Conservation (phyloP, 2,797 vertebrate species). For the Chaetodon trifasciatus region DNA sequence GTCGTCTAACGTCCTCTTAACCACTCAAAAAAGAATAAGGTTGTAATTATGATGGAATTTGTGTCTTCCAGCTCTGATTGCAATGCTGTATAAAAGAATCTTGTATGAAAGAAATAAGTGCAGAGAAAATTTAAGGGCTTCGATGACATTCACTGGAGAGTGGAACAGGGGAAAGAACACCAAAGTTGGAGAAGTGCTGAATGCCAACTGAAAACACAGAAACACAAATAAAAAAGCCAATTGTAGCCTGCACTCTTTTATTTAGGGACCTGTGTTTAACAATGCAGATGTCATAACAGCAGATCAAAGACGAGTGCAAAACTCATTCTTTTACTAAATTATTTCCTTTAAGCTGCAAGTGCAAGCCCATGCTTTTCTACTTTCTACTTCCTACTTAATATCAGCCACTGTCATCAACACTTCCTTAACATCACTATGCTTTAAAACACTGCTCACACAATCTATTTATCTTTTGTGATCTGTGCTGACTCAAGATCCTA, state of each 20-base stretch:
- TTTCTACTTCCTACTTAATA: not conserved
- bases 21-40: not conserved
- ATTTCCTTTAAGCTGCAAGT: not conserved
- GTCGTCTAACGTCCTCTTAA: not conserved
- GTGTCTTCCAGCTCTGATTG: conserved; percentile 19
- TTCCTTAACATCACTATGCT: not conserved
- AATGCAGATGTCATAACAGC: not conserved
- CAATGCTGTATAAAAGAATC: not conserved
- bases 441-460: not conserved
- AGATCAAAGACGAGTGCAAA: not conserved
- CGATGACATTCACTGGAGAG: not conserved
- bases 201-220: conserved; percentile 33
- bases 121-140: conserved; percentile 5
- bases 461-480: conserved; percentile 6
- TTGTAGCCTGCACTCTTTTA: not conserved
- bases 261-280: conserved; percentile 3
- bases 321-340: not conserved
- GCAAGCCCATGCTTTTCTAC: not conserved
- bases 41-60: conserved; percentile 33
- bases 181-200: not conserved
- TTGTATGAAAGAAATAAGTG: not conserved
- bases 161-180: not conserved
- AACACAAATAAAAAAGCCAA: not conserved
- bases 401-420: conserved; percentile 10
- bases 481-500: conserved; percentile 39